These are phyloP conservation scores for Salvator merianae DNA, from an alignment of 2,113 vertebrate genomes.

Conservation along the genomic window DNA sequence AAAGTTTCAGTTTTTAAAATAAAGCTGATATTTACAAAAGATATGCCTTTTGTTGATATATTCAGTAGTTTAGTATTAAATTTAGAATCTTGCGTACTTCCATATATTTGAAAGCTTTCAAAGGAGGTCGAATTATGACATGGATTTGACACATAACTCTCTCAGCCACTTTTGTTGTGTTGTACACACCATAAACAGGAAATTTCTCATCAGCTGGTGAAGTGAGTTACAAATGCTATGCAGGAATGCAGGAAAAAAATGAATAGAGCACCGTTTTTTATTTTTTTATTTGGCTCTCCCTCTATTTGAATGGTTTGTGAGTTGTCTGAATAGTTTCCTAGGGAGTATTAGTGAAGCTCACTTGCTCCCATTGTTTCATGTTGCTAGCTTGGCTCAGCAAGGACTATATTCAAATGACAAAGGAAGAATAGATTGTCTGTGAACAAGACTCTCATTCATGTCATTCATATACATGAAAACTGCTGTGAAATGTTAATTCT, in stretches of 20 bases:
- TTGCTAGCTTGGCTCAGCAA: neutral
- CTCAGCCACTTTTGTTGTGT: neutral
- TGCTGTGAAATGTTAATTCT: neutral
- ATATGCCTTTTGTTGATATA: neutral
- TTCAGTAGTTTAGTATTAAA: neutral
- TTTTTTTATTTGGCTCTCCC: neutral
- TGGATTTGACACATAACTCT: neutral
- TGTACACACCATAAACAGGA: neutral
- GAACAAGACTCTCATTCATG: neutral
- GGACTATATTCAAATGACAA: constrained; percentile 11
- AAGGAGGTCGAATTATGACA: neutral
- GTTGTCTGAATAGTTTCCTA: constrained; percentile 14
- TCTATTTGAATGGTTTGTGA: constrained; percentile 2
- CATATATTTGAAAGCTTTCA: neutral
- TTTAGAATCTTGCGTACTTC: neutral
- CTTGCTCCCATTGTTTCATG: constrained; percentile 21
- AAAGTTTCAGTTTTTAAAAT: neutral
- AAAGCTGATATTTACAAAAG: neutral
- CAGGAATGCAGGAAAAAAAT: neutral
- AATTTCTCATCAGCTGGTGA: neutral
- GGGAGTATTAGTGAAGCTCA: constrained; percentile 25
- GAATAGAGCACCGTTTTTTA: neutral
- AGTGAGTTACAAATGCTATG: neutral
- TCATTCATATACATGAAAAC: neutral
- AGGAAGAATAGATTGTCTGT: constrained; percentile 21